phyloP scores from a whole-genome alignment of 1,140 invertebrate genomes.

The Harlomillsia oculata region DNA sequence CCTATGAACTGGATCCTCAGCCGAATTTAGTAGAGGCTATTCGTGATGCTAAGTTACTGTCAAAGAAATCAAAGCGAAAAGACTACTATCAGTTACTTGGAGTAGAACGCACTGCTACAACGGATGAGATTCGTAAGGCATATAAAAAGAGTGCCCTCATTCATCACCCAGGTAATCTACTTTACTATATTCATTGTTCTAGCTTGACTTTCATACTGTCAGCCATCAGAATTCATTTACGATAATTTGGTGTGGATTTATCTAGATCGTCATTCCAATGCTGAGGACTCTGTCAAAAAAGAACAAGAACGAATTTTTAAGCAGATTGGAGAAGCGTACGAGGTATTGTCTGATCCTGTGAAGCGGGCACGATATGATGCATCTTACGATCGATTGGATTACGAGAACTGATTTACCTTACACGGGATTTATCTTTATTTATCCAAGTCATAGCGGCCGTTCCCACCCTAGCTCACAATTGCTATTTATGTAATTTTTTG shows the following conservation, averaged over 20 bases:
- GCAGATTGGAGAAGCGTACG: slow-evolving; percentile 93
- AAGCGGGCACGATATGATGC: slow-evolving; percentile 86
- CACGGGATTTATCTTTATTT: too few relatives aligned
- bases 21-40: slow-evolving; percentile 43
- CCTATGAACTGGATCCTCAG: slow-evolving; percentile 21
- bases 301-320: slow-evolving; percentile 94
- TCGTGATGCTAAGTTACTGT: slow-evolving; percentile 72
- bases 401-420: too few relatives aligned
- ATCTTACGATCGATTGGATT: too few relatives aligned
- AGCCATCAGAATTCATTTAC: too few relatives aligned
- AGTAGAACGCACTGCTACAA: slow-evolving; percentile 67
- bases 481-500: too few relatives aligned
- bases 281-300: slow-evolving; percentile 67
- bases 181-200: slow-evolving; percentile 6
- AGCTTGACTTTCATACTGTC: background rate
- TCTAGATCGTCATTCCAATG: slow-evolving; percentile 77
- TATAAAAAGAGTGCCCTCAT: slow-evolving; percentile 83
- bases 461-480: too few relatives aligned
- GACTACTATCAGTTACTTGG: slow-evolving; percentile 81
- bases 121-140: slow-evolving; percentile 92
- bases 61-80: slow-evolving; percentile 88
- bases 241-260: too few relatives aligned
- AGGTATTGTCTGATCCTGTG: slow-evolving; percentile 82
- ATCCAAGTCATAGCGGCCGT: too few relatives aligned
- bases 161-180: slow-evolving; percentile 61